Conservation (phyloP, 2,888 invertebrate species). For the Cybosia mesomella region DNA sequence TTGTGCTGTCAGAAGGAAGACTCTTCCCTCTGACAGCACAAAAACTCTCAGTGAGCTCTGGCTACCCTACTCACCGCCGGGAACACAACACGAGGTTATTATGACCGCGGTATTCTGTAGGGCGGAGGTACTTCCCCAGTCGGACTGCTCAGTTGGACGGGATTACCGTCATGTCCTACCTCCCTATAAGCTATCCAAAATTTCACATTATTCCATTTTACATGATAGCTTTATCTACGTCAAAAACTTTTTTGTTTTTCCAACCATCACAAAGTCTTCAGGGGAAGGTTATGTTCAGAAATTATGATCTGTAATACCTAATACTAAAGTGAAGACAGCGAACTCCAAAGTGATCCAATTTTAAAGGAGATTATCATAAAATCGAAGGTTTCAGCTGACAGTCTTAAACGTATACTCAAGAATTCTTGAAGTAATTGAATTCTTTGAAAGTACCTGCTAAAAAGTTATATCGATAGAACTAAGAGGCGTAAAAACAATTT, state of each 20-base stretch:
- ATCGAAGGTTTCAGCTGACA: slow-evolving; percentile 23
- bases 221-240: not conserved
- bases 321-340: slow-evolving; percentile 13
- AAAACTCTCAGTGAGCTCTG: too few relatives aligned
- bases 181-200: too few relatives aligned
- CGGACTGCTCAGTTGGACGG: too few relatives aligned
- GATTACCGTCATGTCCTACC: too few relatives aligned
- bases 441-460: slow-evolving; percentile 17
- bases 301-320: slow-evolving; percentile 24
- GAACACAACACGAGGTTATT: too few relatives aligned
- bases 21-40: too few relatives aligned
- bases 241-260: not conserved
- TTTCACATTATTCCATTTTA: too few relatives aligned
- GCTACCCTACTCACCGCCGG: too few relatives aligned
- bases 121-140: too few relatives aligned
- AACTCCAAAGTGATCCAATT: slow-evolving; percentile 24
- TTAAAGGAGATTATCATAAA: slow-evolving; percentile 22
- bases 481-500: too few relatives aligned
- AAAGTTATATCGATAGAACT: not conserved
- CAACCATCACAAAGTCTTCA: not conserved
- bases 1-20: too few relatives aligned
- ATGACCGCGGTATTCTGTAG: too few relatives aligned
- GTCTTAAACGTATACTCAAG: slow-evolving; percentile 18
- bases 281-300: slow-evolving; percentile 15
- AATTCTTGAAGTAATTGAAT: slow-evolving; percentile 23